Percentiles rank a stretch among this genome's conserved stretches.
These are phyloP conservation scores for Podotricha telesiphe DNA, from an alignment of 2,888 invertebrate genomes.

Conservation along the genomic window DNA sequence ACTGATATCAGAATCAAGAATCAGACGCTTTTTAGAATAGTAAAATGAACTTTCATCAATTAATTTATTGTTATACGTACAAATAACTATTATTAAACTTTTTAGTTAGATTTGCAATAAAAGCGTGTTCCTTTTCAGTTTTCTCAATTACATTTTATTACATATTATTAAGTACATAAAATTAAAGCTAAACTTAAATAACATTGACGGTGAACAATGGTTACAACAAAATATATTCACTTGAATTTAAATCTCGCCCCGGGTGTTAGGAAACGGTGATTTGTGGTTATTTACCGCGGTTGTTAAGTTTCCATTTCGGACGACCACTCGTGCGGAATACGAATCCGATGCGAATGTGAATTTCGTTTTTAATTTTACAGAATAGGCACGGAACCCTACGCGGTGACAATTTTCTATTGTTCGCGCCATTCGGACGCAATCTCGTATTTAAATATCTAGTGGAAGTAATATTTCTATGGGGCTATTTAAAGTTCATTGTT, in stretches of 20 bases:
- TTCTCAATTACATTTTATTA: too few relatives aligned
- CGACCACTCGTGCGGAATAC: conserved; percentile 73
- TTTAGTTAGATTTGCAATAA: too few relatives aligned
- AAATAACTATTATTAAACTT: too few relatives aligned
- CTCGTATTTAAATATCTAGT: conserved; percentile 45
- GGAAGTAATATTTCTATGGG: conserved; percentile 40
- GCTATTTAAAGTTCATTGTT: conserved; percentile 17
- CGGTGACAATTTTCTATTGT: conserved; percentile 43
- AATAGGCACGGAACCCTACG: conserved; percentile 58
- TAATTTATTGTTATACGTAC: too few relatives aligned
- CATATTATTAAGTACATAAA: too few relatives aligned
- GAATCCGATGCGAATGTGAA: conserved; percentile 65
- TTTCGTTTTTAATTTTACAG: conserved; percentile 77
- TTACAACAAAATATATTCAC: conserved; percentile 60
- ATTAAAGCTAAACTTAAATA: background rate
- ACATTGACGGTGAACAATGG: conserved; percentile 50
- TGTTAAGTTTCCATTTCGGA: conserved; percentile 80
- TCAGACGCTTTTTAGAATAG: too few relatives aligned
- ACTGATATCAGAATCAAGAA: too few relatives aligned
- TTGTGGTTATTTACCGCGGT: conserved; percentile 83
- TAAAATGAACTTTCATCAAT: too few relatives aligned
- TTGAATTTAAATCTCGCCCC: conserved; percentile 80
- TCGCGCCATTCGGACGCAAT: conserved; percentile 40
- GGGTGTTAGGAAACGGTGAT: conserved; percentile 80
- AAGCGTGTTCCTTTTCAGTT: too few relatives aligned